These are phyloP conservation scores for Trichonephila clavipes DNA, from an alignment of 1,140 invertebrate species.

Conservation along the genomic window DNA sequence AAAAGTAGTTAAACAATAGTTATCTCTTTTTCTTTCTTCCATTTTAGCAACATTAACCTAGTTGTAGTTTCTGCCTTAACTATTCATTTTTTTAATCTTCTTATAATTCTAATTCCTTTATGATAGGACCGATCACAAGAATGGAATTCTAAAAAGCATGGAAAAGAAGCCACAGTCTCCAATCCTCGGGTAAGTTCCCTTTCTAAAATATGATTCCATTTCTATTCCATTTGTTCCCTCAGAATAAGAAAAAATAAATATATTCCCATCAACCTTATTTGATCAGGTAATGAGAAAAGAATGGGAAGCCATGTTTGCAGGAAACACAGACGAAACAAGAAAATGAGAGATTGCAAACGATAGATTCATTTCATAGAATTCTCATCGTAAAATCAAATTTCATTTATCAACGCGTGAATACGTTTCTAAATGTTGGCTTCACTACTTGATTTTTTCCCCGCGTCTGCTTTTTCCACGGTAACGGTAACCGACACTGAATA, in stretches of 20 bases:
- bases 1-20: not conserved
- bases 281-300: slow-evolving; percentile 46
- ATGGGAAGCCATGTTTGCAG: not conserved
- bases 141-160: slow-evolving; percentile 68
- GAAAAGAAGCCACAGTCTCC: slow-evolving; percentile 71
- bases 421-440: not conserved
- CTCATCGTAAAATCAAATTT: slow-evolving; percentile 35
- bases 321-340: not conserved
- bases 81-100: not conserved
- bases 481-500: not conserved
- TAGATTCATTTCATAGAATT: slow-evolving; percentile 27
- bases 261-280: slow-evolving; percentile 38
- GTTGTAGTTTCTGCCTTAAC: not conserved
- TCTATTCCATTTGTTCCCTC: not conserved
- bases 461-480: not conserved
- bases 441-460: slow-evolving; percentile 6
- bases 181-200: slow-evolving; percentile 60
- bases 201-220: not conserved
- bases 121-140: slow-evolving; percentile 63
- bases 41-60: not conserved
- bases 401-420: slow-evolving; percentile 63
- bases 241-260: not conserved
- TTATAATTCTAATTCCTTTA: not conserved
- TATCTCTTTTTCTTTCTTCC: not conserved
- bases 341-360: slow-evolving; percentile 47